phyloP scores from a whole-genome alignment of 2,888 invertebrate genomes.

The Leucania comma region DNA sequence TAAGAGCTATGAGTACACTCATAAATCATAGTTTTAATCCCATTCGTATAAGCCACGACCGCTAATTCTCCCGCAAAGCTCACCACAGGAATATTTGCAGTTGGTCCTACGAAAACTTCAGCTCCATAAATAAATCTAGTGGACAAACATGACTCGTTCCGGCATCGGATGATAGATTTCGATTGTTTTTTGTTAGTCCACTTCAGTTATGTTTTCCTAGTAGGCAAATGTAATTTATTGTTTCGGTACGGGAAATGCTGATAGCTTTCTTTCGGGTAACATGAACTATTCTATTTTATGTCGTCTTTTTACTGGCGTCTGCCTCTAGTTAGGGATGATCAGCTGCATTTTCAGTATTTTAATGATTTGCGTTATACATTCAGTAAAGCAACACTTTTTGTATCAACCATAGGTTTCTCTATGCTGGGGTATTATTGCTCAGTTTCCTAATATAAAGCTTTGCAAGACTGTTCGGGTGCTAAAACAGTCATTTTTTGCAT shows the following conservation, averaged over 20 bases:
- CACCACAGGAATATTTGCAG: conserved; percentile 36
- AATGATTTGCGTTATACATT: no score
- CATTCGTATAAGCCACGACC: conserved; percentile 8
- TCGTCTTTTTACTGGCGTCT: no score
- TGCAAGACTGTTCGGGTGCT: no score
- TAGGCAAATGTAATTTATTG: conserved; percentile 36
- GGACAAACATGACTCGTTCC: conserved; percentile 39
- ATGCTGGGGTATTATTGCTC: no score
- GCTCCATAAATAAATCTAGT: conserved; percentile 42
- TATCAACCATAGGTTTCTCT: no score
- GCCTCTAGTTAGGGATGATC: no score
- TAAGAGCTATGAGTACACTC: background rate
- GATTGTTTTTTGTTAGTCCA: conserved; percentile 46
- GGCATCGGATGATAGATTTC: conserved; percentile 44
- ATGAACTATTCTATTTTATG: background rate
- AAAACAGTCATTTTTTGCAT: no score
- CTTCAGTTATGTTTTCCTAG: conserved; percentile 11
- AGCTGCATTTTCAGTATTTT: no score
- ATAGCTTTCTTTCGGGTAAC: background rate
- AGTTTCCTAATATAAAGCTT: no score
- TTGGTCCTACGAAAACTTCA: conserved; percentile 32
- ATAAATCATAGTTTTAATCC: conserved; percentile 22
- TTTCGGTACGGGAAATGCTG: background rate
- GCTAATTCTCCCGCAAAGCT: conserved; percentile 14
- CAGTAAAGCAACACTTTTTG: no score